A percentile compares a stretch with the other conserved stretches of the same genome.
Evolutionary conservation across 2,797 vertebrate genomes (phyloP).

Genomic region (Spondyliosoma cantharus): DNA sequence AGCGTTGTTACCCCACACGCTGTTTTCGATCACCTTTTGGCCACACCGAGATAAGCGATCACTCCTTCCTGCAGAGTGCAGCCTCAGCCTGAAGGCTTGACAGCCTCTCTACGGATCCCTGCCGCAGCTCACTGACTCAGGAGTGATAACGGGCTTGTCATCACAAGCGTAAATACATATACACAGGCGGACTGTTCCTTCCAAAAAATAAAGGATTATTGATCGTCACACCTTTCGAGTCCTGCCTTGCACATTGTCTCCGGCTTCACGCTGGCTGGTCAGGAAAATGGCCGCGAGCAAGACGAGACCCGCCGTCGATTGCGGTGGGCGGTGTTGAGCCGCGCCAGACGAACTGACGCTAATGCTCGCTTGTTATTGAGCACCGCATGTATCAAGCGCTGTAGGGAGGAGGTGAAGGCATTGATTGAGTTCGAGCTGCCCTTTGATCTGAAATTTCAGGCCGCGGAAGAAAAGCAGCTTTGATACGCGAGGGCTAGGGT

Average conservation of each 20-base stretch:
- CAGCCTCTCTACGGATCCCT: slow-evolving; percentile 56
- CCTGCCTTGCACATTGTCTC: slow-evolving; percentile 11
- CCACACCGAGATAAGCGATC: slow-evolving; percentile 57
- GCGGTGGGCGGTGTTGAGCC: slow-evolving; percentile 40
- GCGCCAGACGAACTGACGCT: slow-evolving; percentile 46
- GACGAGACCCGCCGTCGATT: slow-evolving; percentile 45
- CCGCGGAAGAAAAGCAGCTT: slow-evolving; percentile 66
- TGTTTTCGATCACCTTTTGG: slow-evolving; percentile 50
- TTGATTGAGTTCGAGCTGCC: slow-evolving; percentile 59
- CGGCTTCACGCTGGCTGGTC: slow-evolving; percentile 40
- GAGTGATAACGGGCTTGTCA: slow-evolving; percentile 60
- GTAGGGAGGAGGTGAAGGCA: slow-evolving; percentile 36
- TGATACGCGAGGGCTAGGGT: slow-evolving; percentile 50
- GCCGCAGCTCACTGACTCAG: slow-evolving; percentile 56
- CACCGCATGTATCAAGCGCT: slow-evolving; percentile 29
- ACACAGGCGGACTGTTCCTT: slow-evolving; percentile 29
- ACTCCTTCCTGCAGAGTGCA: slow-evolving; percentile 44
- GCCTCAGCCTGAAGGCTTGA: slow-evolving; percentile 57
- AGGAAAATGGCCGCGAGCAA: slow-evolving; percentile 39
- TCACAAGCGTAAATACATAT: slow-evolving; percentile 38
- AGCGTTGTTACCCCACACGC: slow-evolving; percentile 16
- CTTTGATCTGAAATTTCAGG: slow-evolving; percentile 65
- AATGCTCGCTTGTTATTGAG: slow-evolving; percentile 57
- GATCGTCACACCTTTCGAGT: slow-evolving; percentile 39
- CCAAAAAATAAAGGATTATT: slow-evolving; percentile 51